Conservation (phyloP, 2,888 invertebrate genomes). For the Halocaridina rubra region DNA sequence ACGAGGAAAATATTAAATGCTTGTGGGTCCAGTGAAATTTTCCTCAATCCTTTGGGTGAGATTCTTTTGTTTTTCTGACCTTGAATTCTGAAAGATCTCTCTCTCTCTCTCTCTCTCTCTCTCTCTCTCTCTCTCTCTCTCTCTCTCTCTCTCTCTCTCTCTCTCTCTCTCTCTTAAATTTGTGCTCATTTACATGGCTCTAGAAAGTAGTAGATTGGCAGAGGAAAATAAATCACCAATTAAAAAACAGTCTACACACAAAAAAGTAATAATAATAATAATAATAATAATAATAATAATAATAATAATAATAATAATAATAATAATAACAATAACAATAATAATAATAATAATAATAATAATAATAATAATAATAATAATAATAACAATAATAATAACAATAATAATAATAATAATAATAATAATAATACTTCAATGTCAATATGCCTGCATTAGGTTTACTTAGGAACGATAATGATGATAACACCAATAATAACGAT, state of each 20-base stretch:
- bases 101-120: constrained; percentile 1
- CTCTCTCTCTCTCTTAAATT: background rate
- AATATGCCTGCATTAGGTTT: too few relatives aligned
- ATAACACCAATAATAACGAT: too few relatives aligned
- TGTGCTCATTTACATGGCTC: background rate
- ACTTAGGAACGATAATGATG: too few relatives aligned
- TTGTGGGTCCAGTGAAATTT: background rate
- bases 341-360: too few relatives aligned
- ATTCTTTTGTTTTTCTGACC: background rate
- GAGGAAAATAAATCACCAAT: background rate
- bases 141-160: constrained; percentile 1
- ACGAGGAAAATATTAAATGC: background rate
- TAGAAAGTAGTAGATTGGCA: background rate
- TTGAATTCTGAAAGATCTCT: background rate
- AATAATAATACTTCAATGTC: too few relatives aligned
- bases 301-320: too few relatives aligned
- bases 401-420: too few relatives aligned
- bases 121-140: constrained; percentile 1
- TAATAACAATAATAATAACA: too few relatives aligned
- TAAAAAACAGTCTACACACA: background rate
- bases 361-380: too few relatives aligned
- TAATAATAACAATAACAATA: too few relatives aligned
- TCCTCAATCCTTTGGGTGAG: background rate
- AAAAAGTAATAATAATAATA: too few relatives aligned
- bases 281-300: too few relatives aligned